These are phyloP conservation scores for Axis porcinus DNA, from an alignment of 2,113 vertebrate genomes.

Conservation along the genomic window DNA sequence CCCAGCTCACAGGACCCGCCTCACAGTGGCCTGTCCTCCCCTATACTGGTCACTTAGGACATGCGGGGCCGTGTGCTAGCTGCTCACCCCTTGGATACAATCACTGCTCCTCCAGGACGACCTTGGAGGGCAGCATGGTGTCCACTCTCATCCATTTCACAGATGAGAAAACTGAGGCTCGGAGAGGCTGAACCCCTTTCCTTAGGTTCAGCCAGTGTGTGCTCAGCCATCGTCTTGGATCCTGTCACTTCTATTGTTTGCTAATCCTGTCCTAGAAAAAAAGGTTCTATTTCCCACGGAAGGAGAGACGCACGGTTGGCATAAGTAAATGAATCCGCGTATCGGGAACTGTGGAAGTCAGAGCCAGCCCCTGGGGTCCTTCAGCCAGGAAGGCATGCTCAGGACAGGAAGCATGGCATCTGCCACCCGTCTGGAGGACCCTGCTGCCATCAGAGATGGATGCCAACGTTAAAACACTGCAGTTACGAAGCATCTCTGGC, in stretches of 20 bases:
- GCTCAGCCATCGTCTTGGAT: accelerated
- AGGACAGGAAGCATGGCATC: not conserved
- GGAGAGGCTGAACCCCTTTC: accelerated
- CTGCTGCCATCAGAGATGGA: not conserved
- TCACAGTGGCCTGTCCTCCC: not conserved
- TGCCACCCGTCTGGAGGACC: not conserved
- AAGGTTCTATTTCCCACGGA: not conserved
- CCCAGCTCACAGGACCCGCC: not conserved
- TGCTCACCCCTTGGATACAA: not conserved
- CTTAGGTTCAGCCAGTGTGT: accelerated
- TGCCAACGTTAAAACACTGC: accelerated
- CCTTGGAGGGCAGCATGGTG: accelerated
- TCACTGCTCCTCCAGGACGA: not conserved
- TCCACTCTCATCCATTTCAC: not conserved
- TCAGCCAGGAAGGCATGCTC: accelerated
- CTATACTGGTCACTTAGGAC: not conserved
- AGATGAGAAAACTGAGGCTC: not conserved
- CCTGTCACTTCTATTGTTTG: not conserved
- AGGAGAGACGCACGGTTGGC: accelerated
- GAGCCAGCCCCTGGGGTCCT: not conserved
- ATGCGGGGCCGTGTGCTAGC: not conserved
- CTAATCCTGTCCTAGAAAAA: too few species aligned
- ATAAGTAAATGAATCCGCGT: accelerated
- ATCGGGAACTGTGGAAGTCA: not conserved
- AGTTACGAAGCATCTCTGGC: not conserved